phyloP scores from a whole-genome alignment of 2,113 vertebrate genomes.

The Marmota monax region DNA sequence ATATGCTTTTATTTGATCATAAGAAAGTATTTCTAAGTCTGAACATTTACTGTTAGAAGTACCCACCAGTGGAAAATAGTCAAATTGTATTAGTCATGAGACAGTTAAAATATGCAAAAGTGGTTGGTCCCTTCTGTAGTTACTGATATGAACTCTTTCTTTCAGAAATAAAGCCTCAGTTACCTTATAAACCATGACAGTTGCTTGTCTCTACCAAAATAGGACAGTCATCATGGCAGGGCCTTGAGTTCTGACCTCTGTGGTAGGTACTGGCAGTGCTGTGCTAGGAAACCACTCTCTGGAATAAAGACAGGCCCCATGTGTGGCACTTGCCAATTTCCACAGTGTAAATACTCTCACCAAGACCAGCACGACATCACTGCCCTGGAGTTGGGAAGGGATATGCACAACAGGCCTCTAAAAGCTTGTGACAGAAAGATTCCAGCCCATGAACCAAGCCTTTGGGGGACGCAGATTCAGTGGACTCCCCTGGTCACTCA shows the following conservation, averaged over 20 bases:
- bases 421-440: neutral
- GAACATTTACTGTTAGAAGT: neutral
- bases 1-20: neutral
- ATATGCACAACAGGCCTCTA: too few species aligned
- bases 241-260: neutral
- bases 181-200: neutral
- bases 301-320: neutral
- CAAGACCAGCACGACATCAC: neutral
- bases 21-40: neutral
- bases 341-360: neutral
- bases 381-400: neutral
- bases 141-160: neutral
- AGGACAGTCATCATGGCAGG: neutral
- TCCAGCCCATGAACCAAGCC: too few species aligned
- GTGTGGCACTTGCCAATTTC: neutral
- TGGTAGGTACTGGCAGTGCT: neutral
- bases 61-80: neutral
- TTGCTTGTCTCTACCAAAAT: neutral
- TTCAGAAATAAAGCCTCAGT: neutral
- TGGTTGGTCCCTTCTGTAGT: neutral
- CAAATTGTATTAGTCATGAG: neutral
- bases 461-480: neutral
- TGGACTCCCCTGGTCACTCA: neutral
- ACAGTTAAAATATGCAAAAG: neutral
- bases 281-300: neutral